Base-by-base conservation (phyloP, 64 coral and sea anemone genomes). In the Stichodactyla mertensii region DNA sequence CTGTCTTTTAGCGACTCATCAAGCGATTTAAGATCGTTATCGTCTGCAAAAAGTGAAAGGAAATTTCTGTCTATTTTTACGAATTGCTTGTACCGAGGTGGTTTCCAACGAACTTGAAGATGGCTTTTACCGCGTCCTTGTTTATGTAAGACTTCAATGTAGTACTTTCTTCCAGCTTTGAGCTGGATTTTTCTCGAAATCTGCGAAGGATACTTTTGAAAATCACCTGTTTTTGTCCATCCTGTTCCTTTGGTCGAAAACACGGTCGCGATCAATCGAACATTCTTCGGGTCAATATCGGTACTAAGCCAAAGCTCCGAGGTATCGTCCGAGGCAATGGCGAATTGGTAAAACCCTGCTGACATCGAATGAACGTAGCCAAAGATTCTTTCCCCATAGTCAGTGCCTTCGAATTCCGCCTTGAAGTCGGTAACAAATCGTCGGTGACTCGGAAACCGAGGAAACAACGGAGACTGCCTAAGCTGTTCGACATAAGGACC, bases 251-350 rank as follows among this genome's bases (percentile, higher is more conserved):
- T 95, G 15, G 64, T 67, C 6, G 87, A 91, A 28, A 91, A 92
- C 11, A 95, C 93, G 8, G 87, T 88, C 36, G 93, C 88, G 20
- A 95, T 89, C 77, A 95, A 83, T 95, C 93, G 87, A 26, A 90
- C 83, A 61, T 82, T 92, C 74, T 80, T 95, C 77, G 93, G 93
- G 59, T 95, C 84, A 16, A 69, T 83, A 28, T 95, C 87, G 64
- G 87, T 86, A 77, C 93, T 95, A 13, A 95, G 87, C 93, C 93
- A 95, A 12, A 95, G 87, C 80, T 95, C 93, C 36, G 93, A 95
- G 74, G 90, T 87, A 64, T 95, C 93, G 87, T 95, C 93, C 51
- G 93, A 95, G 84, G 88, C 85, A 64, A 92, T 87, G 18, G 93
- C 93, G 64, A 95, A 95, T 62, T 95, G 90, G 70, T 95, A 89